Percentiles rank a stretch among this genome's conserved stretches.
Conservation (phyloP, 2,888 invertebrate genomes). For the Drosophila nr. perissopoda region DNA sequence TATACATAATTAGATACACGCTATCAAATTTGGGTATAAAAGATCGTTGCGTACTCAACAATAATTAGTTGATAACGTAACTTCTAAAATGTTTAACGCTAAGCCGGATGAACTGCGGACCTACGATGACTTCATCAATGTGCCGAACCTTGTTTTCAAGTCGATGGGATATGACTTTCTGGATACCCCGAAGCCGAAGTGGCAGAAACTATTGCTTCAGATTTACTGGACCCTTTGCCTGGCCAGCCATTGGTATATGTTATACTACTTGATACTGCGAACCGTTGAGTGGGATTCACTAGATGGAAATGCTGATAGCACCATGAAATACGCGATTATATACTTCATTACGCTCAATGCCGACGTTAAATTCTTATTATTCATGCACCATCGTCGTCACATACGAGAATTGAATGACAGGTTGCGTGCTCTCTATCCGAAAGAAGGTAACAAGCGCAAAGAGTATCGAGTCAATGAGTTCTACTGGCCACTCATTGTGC, state of each 20-base stretch:
- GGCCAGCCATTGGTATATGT: slow-evolving; percentile 20
- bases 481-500: slow-evolving; percentile 37
- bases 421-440: slow-evolving; percentile 37
- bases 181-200: slow-evolving; percentile 25
- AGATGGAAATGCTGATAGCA: slow-evolving; percentile 28
- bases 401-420: slow-evolving; percentile 19
- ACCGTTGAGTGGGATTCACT: slow-evolving; percentile 42
- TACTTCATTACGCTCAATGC: slow-evolving; percentile 44
- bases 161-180: slow-evolving; percentile 53
- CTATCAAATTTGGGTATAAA: slow-evolving; percentile 19
- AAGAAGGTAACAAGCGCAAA: background rate
- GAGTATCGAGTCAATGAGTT: slow-evolving; percentile 40
- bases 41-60: background rate
- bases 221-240: slow-evolving; percentile 27
- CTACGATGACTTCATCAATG: slow-evolving; percentile 51
- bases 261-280: slow-evolving; percentile 26
- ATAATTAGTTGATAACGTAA: slow-evolving; percentile 23
- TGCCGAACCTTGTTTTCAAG: slow-evolving; percentile 45
- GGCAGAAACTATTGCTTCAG: slow-evolving; percentile 28
- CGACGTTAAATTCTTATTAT: slow-evolving; percentile 37
- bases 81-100: slow-evolving; percentile 13
- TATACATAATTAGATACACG: slow-evolving; percentile 21
- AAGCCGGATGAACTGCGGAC: slow-evolving; percentile 12
- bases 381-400: slow-evolving; percentile 28
- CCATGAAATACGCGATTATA: slow-evolving; percentile 44